A percentile compares a stretch with the other conserved stretches of the same genome.
Evolutionary conservation across 2,113 vertebrate species (phyloP).

Genomic region (Sylvia atricapilla): DNA sequence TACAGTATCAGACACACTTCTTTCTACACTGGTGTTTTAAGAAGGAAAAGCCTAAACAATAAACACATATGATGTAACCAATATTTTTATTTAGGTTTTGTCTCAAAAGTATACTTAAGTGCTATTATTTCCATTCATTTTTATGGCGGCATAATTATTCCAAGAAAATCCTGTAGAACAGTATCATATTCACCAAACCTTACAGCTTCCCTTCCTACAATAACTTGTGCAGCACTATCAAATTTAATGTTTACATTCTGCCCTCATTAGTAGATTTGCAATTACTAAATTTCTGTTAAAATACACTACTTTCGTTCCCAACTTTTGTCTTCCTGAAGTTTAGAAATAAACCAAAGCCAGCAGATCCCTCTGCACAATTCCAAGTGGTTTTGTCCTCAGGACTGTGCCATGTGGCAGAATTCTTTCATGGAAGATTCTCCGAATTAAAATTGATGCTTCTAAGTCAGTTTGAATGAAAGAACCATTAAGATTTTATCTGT

Average conservation of each 20-base stretch:
- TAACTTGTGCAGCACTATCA: background rate
- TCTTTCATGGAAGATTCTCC: background rate
- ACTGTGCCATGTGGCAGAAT: fast-evolving
- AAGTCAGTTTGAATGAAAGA: background rate
- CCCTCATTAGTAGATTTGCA: background rate
- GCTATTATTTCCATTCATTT: background rate
- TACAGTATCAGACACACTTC: background rate
- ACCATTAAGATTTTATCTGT: background rate
- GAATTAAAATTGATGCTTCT: background rate
- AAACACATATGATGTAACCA: background rate
- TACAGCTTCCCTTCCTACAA: background rate
- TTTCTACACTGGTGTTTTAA: background rate
- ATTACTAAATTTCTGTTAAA: background rate
- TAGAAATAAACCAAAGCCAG: background rate
- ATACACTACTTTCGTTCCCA: background rate
- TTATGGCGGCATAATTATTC: background rate
- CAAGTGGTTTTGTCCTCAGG: background rate
- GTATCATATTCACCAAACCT: background rate
- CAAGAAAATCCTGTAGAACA: background rate
- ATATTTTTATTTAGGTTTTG: background rate
- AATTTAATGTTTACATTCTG: background rate
- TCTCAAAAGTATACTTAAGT: background rate
- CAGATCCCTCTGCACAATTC: background rate
- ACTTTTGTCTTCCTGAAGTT: background rate
- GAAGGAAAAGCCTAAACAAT: background rate